These are phyloP conservation scores for Lycophotia porphyrea DNA, from an alignment of 2,888 invertebrate species.

Conservation along the genomic window DNA sequence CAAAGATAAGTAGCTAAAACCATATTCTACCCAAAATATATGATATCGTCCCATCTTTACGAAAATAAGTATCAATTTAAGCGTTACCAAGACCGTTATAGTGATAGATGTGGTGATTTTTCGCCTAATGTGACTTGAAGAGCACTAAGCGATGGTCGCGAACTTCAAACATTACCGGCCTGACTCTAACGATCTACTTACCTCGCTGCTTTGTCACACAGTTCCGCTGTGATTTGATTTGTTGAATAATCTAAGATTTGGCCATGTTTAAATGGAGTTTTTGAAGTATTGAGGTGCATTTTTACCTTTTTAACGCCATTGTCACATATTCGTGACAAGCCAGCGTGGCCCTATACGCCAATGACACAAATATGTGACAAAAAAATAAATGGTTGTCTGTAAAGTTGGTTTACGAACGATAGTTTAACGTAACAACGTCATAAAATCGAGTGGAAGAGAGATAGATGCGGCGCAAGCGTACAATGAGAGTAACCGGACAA, in stretches of 20 bases:
- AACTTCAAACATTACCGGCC: conserved; percentile 58
- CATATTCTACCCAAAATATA: conserved; percentile 39
- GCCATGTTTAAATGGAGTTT: background rate
- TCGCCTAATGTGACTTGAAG: conserved; percentile 68
- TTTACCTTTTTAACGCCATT: too few relatives aligned
- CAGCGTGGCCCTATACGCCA: too few relatives aligned
- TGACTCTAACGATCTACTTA: conserved; percentile 58
- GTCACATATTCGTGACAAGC: too few relatives aligned
- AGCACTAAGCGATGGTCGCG: conserved; percentile 59
- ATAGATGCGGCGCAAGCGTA: too few relatives aligned
- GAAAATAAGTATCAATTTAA: conserved; percentile 60
- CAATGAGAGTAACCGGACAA: too few relatives aligned
- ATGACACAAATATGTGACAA: too few relatives aligned
- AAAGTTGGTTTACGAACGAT: too few relatives aligned
- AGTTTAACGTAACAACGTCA: too few relatives aligned
- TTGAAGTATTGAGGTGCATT: background rate
- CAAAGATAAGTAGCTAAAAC: conserved; percentile 33
- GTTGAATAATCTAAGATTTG: background rate
- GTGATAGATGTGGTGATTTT: conserved; percentile 61
- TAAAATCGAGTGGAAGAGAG: too few relatives aligned
- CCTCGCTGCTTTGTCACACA: conserved; percentile 56
- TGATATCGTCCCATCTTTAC: conserved; percentile 44
- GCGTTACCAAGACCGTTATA: conserved; percentile 35
- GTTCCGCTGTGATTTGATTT: conserved; percentile 17
- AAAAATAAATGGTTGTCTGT: too few relatives aligned